Conservation (phyloP, 2,888 invertebrate genomes). For the Agonum fuliginosum region DNA sequence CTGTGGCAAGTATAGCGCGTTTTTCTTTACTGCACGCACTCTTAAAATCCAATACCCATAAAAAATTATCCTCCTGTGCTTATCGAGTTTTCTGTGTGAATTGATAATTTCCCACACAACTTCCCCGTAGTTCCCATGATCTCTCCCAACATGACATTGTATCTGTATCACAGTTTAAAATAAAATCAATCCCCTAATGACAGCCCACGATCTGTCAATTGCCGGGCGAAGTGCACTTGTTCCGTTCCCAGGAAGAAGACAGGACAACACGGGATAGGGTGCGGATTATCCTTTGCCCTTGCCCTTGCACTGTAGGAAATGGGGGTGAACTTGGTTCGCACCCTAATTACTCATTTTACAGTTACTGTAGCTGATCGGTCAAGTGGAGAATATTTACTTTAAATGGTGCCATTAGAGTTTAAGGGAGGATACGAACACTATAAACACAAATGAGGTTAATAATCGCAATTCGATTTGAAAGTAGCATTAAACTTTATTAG, state of each 20-base stretch:
- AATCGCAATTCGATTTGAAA: too few species aligned
- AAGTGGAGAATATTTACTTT: conserved; percentile 5
- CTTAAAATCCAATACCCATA: too few species aligned
- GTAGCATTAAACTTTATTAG: too few species aligned
- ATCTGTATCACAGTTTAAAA: too few species aligned
- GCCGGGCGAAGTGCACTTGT: not conserved
- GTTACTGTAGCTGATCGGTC: not conserved
- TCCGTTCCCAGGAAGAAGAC: conserved; percentile 19
- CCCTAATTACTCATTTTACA: conserved; percentile 13
- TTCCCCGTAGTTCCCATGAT: conserved; percentile 14
- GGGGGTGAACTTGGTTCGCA: conserved; percentile 5
- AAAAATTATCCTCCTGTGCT: too few species aligned
- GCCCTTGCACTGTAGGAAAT: not conserved
- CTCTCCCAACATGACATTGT: conserved; percentile 11
- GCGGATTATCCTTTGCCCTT: conserved; percentile 30
- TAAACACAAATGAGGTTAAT: too few species aligned
- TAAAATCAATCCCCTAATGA: conserved; percentile 43
- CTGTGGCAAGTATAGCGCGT: too few species aligned
- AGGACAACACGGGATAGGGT: conserved; percentile 31
- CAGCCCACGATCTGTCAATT: conserved; percentile 19
- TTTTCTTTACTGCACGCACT: too few species aligned
- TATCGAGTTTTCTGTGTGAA: too few species aligned
- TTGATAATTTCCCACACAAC: too few species aligned
- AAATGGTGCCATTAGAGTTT: conserved; percentile 3
- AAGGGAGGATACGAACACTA: too few species aligned